phyloP scores from a whole-genome alignment of 2,888 invertebrate genomes.

The Prosopocoilus inquinatus region DNA sequence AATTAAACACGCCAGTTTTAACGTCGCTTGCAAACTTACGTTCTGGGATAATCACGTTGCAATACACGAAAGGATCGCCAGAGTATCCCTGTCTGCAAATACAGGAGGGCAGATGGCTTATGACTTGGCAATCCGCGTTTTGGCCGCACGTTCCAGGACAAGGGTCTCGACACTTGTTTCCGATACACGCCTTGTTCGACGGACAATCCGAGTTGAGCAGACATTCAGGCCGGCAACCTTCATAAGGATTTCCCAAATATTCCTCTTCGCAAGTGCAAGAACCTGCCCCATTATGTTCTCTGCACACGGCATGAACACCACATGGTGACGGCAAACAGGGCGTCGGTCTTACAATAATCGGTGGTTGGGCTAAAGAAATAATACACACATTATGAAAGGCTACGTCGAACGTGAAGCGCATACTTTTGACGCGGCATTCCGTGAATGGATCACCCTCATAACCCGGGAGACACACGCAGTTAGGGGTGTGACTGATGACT shows the following conservation, averaged over 20 bases:
- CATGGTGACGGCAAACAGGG: conserved; percentile 54
- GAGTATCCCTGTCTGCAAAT: conserved; percentile 54
- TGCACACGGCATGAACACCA: conserved; percentile 54
- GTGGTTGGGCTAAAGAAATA: conserved; percentile 22
- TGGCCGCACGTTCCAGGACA: conserved; percentile 65
- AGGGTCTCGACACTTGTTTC: conserved; percentile 58
- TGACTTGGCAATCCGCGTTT: conserved; percentile 60
- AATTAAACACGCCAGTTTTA: too few relatives aligned
- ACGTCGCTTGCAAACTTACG: conserved; percentile 49
- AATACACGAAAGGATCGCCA: conserved; percentile 50
- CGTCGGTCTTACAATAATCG: conserved; percentile 31
- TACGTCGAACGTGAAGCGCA: conserved; percentile 6
- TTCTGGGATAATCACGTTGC: conserved; percentile 37
- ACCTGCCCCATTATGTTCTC: conserved; percentile 53
- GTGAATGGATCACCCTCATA: conserved; percentile 69
- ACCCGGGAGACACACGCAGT: conserved; percentile 64
- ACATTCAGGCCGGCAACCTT: conserved; percentile 60
- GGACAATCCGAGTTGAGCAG: conserved; percentile 57
- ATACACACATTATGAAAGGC: background rate
- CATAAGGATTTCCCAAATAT: conserved; percentile 59
- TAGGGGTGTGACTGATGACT: conserved; percentile 73
- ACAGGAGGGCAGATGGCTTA: conserved; percentile 50
- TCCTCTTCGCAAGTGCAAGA: conserved; percentile 55
- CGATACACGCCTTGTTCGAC: conserved; percentile 56
- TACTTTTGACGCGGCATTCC: conserved; percentile 49